These are phyloP conservation scores for Philereme transversata DNA, from an alignment of 2,888 invertebrate genomes.

Conservation along the genomic window DNA sequence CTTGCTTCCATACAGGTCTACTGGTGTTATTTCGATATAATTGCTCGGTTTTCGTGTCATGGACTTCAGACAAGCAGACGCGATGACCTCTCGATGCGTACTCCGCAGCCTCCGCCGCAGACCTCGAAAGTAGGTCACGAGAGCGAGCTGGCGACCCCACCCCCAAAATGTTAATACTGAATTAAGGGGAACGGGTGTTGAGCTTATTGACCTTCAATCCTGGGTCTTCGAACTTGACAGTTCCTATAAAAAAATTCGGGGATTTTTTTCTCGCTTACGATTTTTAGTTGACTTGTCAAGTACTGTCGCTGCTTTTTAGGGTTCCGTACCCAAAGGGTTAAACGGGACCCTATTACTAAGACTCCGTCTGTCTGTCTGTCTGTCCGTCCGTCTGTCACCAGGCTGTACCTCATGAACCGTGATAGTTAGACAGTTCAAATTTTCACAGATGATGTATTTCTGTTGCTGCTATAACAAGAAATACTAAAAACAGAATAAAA, in stretches of 20 bases:
- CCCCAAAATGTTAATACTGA: slow-evolving; percentile 51
- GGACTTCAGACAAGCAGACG: slow-evolving; percentile 50
- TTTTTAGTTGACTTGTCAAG: too few species aligned
- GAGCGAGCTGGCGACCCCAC: slow-evolving; percentile 43
- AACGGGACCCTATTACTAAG: too few species aligned
- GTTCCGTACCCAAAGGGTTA: too few species aligned
- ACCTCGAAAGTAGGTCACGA: slow-evolving; percentile 67
- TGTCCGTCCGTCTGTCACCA: too few species aligned
- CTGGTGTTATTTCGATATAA: slow-evolving; percentile 43
- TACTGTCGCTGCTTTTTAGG: too few species aligned
- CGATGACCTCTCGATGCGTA: slow-evolving; percentile 62
- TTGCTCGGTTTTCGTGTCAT: slow-evolving; percentile 52
- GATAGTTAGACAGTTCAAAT: too few species aligned
- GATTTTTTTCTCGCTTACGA: too few species aligned
- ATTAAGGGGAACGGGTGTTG: slow-evolving; percentile 14
- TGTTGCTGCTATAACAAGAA: too few species aligned
- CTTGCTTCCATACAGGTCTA: slow-evolving; percentile 23
- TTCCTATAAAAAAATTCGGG: neutral
- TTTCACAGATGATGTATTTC: too few species aligned
- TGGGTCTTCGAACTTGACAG: neutral
- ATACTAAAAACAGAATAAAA: too few species aligned
- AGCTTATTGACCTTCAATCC: neutral
- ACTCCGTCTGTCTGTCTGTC: too few species aligned
- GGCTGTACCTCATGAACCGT: too few species aligned
- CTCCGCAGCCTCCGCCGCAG: slow-evolving; percentile 66